phyloP scores from a whole-genome alignment of 2,113 vertebrate genomes.

The Talpa occidentalis region DNA sequence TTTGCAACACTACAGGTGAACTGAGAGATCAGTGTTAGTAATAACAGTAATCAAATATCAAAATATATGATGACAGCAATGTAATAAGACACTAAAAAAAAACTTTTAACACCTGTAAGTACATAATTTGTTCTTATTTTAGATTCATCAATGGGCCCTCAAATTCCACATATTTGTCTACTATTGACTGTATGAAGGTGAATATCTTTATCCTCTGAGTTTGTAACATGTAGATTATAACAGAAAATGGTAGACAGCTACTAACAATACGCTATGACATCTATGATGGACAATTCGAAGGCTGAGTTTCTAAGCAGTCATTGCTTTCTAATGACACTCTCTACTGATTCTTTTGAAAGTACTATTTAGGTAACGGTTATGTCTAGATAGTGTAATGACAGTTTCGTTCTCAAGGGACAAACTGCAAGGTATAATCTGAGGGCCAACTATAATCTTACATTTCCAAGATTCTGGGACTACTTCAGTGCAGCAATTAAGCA shows the following conservation, averaged over 20 bases:
- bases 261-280: background rate
- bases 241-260: background rate
- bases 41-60: background rate
- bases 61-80: background rate
- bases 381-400: background rate
- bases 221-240: background rate
- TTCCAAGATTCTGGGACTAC: background rate
- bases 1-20: background rate
- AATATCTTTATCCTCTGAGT: constrained; percentile 21
- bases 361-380: background rate
- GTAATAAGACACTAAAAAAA: too few relatives aligned
- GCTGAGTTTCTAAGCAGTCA: background rate
- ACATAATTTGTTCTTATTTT: background rate
- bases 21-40: background rate
- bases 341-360: background rate
- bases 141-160: background rate
- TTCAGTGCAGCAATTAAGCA: background rate
- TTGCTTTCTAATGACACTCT: constrained; percentile 7
- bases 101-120: too few relatives aligned
- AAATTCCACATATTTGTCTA: background rate
- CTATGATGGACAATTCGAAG: background rate
- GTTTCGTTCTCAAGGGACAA: background rate
- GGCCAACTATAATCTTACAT: background rate
- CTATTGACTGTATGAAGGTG: constrained; percentile 28
- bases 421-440: background rate